phyloP scores from a whole-genome alignment of 64 coral and sea anemone genomes.

The Pocillopora verrucosa region DNA sequence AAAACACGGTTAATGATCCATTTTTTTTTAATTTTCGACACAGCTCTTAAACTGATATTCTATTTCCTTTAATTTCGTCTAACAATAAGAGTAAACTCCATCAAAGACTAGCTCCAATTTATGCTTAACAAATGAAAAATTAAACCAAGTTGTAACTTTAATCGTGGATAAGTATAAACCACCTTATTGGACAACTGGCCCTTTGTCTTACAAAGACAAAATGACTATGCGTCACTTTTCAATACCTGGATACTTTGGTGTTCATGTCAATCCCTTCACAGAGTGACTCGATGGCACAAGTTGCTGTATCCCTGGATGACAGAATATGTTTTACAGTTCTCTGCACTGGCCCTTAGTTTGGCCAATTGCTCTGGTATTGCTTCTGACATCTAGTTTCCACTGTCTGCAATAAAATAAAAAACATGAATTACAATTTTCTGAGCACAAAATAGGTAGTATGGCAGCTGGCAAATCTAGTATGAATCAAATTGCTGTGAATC shows the following conservation, averaged over 20 bases:
- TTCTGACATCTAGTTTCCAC: conserved; percentile 71
- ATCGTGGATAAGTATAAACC: no score
- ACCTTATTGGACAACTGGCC: not conserved
- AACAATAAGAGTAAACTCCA: no score
- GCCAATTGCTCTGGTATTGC: conserved; percentile 61
- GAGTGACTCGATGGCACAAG: conserved; percentile 67
- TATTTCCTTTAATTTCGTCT: no score
- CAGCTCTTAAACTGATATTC: no score
- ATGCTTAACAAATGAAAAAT: no score
- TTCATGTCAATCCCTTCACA: conserved; percentile 85
- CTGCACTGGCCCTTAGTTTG: conserved; percentile 75
- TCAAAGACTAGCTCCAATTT: no score
- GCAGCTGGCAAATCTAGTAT: no score
- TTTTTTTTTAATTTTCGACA: no score
- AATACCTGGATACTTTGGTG: conserved; percentile 75
- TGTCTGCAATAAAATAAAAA: conserved; percentile 18
- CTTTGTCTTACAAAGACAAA: not conserved
- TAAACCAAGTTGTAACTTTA: no score
- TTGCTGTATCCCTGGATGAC: conserved; percentile 68
- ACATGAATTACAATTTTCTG: not conserved
- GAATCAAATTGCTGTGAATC: no score
- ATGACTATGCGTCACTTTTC: not conserved
- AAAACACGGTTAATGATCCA: no score
- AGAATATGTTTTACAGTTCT: conserved; percentile 79
- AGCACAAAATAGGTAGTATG: no score